Percentiles rank a stretch among this genome's conserved stretches.
phyloP scores from a whole-genome alignment of 2,113 vertebrate genomes.

The Rhynchomys soricoides region DNA sequence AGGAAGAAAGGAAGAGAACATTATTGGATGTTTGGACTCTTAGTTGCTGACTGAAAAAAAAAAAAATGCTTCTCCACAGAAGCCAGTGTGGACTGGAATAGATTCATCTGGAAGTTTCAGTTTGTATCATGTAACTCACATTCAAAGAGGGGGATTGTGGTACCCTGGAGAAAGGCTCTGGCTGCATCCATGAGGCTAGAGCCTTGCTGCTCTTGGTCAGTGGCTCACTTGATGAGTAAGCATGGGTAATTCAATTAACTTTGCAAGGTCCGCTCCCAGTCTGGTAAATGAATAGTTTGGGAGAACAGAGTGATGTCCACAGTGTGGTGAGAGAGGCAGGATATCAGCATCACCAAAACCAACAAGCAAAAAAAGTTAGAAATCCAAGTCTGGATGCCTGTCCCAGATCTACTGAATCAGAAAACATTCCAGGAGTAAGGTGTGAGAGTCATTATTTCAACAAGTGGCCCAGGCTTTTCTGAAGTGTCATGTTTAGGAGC shows the following conservation, averaged over 20 bases:
- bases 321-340: background rate
- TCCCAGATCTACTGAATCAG: background rate
- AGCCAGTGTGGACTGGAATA: slow-evolving; percentile 33
- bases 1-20: background rate
- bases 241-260: slow-evolving; percentile 60
- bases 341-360: background rate
- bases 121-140: slow-evolving; percentile 63
- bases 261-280: background rate
- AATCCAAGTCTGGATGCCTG: background rate
- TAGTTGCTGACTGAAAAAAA: background rate
- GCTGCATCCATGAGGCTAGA: slow-evolving; percentile 43
- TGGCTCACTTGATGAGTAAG: slow-evolving; percentile 62
- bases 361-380: background rate
- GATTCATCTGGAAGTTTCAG: slow-evolving; percentile 54
- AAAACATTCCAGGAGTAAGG: background rate
- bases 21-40: background rate
- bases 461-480: background rate
- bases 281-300: slow-evolving; percentile 18
- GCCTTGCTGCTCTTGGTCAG: slow-evolving; percentile 34
- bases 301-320: slow-evolving; percentile 12
- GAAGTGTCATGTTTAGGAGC: background rate
- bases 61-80: background rate
- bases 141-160: slow-evolving; percentile 52
- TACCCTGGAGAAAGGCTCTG: slow-evolving; percentile 42
- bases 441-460: background rate